Evolutionary conservation across 35 echinoderm and acorn worm genomes (phyloP).

Genomic region (Hemicentrotus pulcherrimus): DNA sequence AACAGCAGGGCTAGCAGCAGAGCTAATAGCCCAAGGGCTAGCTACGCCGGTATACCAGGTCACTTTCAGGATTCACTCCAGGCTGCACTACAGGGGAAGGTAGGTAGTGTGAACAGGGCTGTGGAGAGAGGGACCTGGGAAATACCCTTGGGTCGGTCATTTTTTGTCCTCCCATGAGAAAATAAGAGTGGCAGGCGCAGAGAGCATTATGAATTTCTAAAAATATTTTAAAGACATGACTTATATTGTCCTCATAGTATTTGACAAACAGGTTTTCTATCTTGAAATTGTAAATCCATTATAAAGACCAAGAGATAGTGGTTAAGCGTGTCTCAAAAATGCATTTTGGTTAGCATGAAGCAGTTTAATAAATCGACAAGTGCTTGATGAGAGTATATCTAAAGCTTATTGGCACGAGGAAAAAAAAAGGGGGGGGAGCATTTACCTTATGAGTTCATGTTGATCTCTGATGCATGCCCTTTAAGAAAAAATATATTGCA

Average conservation of each 20-base stretch:
- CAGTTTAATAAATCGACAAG: background rate
- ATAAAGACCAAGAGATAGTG: background rate
- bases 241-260: background rate
- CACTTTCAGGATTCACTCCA: conserved; percentile 43
- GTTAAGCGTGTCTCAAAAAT: background rate
- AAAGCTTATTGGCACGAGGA: background rate
- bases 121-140: background rate
- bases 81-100: conserved; percentile 44
- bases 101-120: conserved; percentile 21
- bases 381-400: background rate
- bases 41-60: conserved; percentile 12
- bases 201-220: background rate
- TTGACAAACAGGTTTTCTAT: background rate
- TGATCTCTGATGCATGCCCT: background rate
- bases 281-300: background rate
- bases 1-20: conserved; percentile 41
- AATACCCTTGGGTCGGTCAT: too few relatives aligned
- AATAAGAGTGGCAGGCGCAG: background rate
- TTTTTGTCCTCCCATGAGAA: background rate
- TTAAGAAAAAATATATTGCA: background rate
- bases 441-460: background rate
- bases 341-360: background rate
- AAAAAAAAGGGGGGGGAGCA: too few relatives aligned
- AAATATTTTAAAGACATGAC: background rate
- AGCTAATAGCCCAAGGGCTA: conserved; percentile 38